These are phyloP conservation scores for Scytalopus superciliaris DNA, from an alignment of 2,113 vertebrate genomes.

Conservation along the genomic window DNA sequence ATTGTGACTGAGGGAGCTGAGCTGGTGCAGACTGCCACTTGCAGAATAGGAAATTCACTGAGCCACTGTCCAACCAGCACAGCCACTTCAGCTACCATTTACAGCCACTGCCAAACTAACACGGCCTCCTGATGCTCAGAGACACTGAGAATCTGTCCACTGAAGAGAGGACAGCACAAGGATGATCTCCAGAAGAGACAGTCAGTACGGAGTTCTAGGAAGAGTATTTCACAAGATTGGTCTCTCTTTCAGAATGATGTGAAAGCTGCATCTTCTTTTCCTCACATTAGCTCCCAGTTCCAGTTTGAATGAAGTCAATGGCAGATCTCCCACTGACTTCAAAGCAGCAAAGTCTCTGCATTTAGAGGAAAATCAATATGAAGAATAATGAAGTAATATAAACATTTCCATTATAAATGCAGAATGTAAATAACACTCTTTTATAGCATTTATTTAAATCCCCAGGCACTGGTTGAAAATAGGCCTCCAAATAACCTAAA, in stretches of 20 bases:
- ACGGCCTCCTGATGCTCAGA: neutral
- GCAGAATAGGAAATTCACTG: neutral
- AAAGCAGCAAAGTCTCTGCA: neutral
- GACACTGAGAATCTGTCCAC: neutral
- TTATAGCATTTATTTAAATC: slow-evolving; percentile 18
- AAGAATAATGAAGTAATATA: neutral
- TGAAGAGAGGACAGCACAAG: neutral
- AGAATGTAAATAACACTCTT: slow-evolving; percentile 24
- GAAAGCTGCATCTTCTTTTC: neutral
- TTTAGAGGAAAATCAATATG: neutral
- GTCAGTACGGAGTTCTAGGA: neutral
- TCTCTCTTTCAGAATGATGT: neutral
- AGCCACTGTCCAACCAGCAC: neutral
- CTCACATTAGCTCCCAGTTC: neutral
- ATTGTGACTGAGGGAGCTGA: neutral
- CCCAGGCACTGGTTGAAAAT: neutral
- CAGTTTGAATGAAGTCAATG: neutral
- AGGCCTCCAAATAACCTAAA: slow-evolving; percentile 38
- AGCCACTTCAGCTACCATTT: neutral
- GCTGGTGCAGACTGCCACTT: neutral
- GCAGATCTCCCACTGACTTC: neutral
- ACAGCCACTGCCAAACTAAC: neutral
- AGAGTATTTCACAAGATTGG: neutral
- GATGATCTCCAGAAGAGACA: neutral
- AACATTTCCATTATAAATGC: neutral